These are phyloP conservation scores for Galleria mellonella DNA, from an alignment of 1,140 invertebrate species.

Conservation along the genomic window DNA sequence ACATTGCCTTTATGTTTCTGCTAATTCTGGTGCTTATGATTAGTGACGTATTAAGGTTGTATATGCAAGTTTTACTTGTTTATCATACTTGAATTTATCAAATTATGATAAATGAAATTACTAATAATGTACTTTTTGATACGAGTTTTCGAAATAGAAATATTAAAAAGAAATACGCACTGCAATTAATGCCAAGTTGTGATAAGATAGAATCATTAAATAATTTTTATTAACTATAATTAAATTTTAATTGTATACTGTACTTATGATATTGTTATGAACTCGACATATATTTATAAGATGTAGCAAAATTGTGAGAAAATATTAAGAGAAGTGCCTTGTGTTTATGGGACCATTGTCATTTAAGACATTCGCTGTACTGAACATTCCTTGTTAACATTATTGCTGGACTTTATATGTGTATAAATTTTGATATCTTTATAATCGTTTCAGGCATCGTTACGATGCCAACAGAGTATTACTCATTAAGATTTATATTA, in stretches of 20 bases:
- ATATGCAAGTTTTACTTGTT: no score
- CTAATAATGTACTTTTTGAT: no score
- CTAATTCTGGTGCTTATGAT: constrained; percentile 6
- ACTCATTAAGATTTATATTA: constrained; percentile 55
- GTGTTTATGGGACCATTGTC: constrained; percentile 47
- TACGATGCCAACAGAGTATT: constrained; percentile 68
- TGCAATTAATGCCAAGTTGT: constrained; percentile 19
- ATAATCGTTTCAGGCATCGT: constrained; percentile 48
- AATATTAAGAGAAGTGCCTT: constrained; percentile 34
- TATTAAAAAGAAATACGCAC: constrained; percentile 1
- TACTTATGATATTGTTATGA: constrained; percentile 48
- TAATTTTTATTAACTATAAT: constrained; percentile 10
- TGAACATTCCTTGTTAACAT: constrained; percentile 61
- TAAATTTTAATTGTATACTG: constrained; percentile 21
- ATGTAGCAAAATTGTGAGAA: constrained; percentile 22
- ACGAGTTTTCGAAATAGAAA: no score
- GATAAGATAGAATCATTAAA: constrained; percentile 20
- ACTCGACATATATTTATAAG: constrained; percentile 33
- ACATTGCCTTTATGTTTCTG: not conserved
- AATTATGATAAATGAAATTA: no score
- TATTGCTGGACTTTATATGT: constrained; percentile 38
- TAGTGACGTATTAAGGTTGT: no score
- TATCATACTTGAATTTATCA: no score
- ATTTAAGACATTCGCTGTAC: constrained; percentile 42
- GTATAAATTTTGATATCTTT: constrained; percentile 45